A percentile compares a stretch with the other conserved stretches of the same genome.
Conservation (phyloP, 1,140 invertebrate genomes). For the Dinoponera quadriceps region DNA sequence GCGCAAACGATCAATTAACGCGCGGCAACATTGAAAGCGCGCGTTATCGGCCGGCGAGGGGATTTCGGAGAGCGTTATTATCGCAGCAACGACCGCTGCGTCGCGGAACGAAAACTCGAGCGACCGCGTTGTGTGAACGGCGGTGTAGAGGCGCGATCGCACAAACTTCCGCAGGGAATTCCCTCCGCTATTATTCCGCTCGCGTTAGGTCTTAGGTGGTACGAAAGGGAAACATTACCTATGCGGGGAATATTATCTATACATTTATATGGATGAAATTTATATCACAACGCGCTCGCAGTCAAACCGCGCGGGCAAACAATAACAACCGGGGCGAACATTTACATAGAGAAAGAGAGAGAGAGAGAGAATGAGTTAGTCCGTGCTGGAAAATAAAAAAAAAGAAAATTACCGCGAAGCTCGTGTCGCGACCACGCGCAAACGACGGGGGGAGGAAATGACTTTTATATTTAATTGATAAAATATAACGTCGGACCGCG, state of each 20-base stretch:
- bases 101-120: neutral
- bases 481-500: no score
- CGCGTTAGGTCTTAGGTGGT: slow-evolving; percentile 36
- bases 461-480: no score
- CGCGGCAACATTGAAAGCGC: no score
- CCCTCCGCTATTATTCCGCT: slow-evolving; percentile 47
- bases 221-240: slow-evolving; percentile 40
- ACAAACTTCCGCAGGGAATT: slow-evolving; percentile 37
- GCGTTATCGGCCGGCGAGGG: neutral
- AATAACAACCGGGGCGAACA: neutral
- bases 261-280: slow-evolving; percentile 64
- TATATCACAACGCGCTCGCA: slow-evolving; percentile 32
- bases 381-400: no score
- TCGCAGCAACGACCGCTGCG: neutral
- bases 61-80: neutral
- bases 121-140: neutral
- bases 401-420: no score
- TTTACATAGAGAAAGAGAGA: neutral
- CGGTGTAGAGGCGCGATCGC: slow-evolving; percentile 17
- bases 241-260: slow-evolving; percentile 44
- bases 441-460: no score
- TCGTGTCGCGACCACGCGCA: no score
- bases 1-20: no score
- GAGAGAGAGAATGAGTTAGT: no score
- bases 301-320: neutral